These are phyloP conservation scores for Tupaia chinensis DNA, from an alignment of 2,113 vertebrate genomes.

Conservation along the genomic window DNA sequence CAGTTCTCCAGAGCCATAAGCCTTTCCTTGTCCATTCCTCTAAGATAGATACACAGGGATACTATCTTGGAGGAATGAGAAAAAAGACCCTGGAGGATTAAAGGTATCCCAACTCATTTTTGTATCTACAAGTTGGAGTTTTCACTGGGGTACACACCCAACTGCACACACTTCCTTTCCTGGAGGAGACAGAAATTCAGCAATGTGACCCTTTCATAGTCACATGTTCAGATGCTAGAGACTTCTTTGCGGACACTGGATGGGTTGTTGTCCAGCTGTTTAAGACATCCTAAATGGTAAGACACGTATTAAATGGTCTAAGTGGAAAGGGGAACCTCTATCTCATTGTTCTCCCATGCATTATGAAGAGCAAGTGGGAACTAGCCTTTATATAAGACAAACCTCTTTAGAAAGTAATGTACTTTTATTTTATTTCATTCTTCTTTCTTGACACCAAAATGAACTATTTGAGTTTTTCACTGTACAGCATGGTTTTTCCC, in stretches of 20 bases:
- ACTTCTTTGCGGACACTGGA: not conserved
- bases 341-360: rapidly evolving
- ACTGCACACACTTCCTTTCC: not conserved
- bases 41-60: not conserved
- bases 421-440: not conserved
- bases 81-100: not conserved
- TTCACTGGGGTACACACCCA: not conserved
- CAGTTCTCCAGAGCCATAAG: not conserved
- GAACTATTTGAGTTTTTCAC: too few relatives aligned
- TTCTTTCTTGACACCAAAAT: not conserved
- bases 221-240: not conserved
- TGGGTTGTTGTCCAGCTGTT: not conserved
- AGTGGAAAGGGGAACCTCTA: not conserved
- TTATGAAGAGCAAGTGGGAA: not conserved
- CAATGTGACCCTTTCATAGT: not conserved
- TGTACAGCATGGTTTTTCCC: too few relatives aligned
- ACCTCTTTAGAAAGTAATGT: not conserved
- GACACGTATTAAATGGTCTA: too few relatives aligned
- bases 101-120: not conserved
- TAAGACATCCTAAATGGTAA: rapidly evolving
- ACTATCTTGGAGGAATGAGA: not conserved
- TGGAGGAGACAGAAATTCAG: not conserved
- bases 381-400: not conserved
- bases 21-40: too few relatives aligned
- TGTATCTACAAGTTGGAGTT: not conserved